Base-by-base conservation (phyloP, 2,113 vertebrate species). In the Melanerpes formicivorus region DNA sequence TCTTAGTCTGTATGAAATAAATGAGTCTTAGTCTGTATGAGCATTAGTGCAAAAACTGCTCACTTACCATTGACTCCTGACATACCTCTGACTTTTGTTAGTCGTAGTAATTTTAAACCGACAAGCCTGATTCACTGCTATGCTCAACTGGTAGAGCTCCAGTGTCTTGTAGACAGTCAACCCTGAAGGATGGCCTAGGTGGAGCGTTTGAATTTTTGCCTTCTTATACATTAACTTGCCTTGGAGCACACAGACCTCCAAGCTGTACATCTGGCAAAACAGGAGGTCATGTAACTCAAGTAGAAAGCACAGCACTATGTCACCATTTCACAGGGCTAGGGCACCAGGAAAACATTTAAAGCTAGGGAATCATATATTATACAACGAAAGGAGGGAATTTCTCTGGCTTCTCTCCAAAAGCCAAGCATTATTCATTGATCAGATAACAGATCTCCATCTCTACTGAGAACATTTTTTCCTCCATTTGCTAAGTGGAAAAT, bases 401-500 rank as follows among this genome's bases (percentile, higher is more conserved):
- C 64, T 76, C 82, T 93, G 88, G 73, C 90, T 73, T 84, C 87
- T 50, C 37, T 93, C 77, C 93, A 97, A 93, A 88, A 92, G 67
- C 58, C 48, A 79, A 77, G 63, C 74, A 70, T 87, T 95, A 94
- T 93, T 93, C 56, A 95, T 88, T 79, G 81, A 95, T 92, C 73
- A 91, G 84, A 80, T 95, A 95, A 73, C 74, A 84, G 63, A 87
- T 94, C 81, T 92, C 44, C 73, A 52, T 81, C 76, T 96, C 93
- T 73, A 67, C 42, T 32, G 74, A 95, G 75, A 95, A 93, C 40
- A 77, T 78, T 92, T 93, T 86, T 96, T 94, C 90, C 54, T 94
- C 91, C 96, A 97, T 97, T 97, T 82, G 83, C 89, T 90, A 97
- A 96, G 95, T 96, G 93, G 95, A 97, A 97, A 96, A 97, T 95